Conservation (phyloP, 2,888 invertebrate species). For the Yponomeuta plumbellus region DNA sequence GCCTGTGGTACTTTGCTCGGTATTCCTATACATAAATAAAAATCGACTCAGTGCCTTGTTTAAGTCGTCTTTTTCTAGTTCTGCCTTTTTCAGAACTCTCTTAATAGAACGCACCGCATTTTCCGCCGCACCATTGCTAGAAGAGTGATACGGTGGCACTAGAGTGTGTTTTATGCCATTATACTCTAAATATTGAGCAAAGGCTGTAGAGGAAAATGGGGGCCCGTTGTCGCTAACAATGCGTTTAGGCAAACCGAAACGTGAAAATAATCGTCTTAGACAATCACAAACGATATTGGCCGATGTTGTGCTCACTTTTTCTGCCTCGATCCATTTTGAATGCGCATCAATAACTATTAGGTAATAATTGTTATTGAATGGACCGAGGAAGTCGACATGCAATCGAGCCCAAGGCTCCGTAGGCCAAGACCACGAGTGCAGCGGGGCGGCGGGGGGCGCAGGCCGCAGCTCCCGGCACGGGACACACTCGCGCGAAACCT, state of each 20-base stretch:
- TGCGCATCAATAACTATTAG: constrained; percentile 27
- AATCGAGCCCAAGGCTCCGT: constrained; percentile 13
- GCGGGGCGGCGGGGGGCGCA: constrained; percentile 12
- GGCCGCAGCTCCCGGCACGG: constrained; percentile 21
- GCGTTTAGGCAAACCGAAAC: constrained; percentile 23
- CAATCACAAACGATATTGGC: constrained; percentile 16
- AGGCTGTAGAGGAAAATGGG: constrained; percentile 22
- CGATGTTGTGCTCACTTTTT: constrained; percentile 20
- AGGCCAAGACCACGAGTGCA: constrained; percentile 15
- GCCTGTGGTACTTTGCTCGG: constrained; percentile 19
- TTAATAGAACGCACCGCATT: constrained; percentile 18
- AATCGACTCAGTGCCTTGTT: constrained; percentile 15
- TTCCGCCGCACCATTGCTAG: constrained; percentile 19
- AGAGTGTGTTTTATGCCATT: constrained; percentile 19
- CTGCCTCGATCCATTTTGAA: constrained; percentile 28
- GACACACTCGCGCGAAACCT: constrained; percentile 22
- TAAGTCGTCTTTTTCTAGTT: constrained; percentile 2
- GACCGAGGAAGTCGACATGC: constrained; percentile 21
- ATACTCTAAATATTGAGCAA: constrained; percentile 19
- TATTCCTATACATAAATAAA: constrained; percentile 19
- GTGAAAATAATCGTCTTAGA: constrained; percentile 20
- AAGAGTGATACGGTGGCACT: constrained; percentile 15
- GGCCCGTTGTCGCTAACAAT: constrained; percentile 27
- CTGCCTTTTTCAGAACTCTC: constrained; percentile 18
- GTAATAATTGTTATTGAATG: constrained; percentile 24